A percentile compares a stretch with the other conserved stretches of the same genome.
These are phyloP conservation scores for Aphrocallistes beatrix DNA, from an alignment of 37 sponge, comb jelly and placozoan species.

Conservation along the genomic window DNA sequence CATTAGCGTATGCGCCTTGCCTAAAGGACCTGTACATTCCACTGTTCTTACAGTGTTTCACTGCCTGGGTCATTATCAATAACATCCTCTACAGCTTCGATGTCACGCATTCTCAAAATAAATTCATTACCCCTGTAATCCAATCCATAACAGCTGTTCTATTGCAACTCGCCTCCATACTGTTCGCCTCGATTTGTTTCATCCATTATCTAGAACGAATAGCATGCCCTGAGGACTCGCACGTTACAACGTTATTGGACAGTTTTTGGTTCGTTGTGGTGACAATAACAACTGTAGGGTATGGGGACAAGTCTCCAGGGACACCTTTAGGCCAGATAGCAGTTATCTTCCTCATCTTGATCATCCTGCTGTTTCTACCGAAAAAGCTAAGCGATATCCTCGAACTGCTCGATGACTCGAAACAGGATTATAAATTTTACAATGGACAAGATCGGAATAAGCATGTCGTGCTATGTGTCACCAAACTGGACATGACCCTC, in stretches of 20 bases:
- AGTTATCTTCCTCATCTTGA: slow-evolving; percentile 35
- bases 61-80: slow-evolving; percentile 27
- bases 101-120: neutral
- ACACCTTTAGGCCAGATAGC: slow-evolving; percentile 40
- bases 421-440: slow-evolving; percentile 9
- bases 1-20: slow-evolving; percentile 20
- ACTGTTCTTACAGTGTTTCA: slow-evolving; percentile 53
- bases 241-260: slow-evolving; percentile 23
- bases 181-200: slow-evolving; percentile 26
- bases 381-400: neutral
- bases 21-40: slow-evolving; percentile 49
- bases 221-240: neutral
- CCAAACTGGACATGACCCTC: neutral
- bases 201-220: slow-evolving; percentile 51
- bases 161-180: neutral
- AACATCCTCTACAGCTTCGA: slow-evolving; percentile 21
- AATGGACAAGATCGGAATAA: neutral
- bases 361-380: slow-evolving; percentile 11
- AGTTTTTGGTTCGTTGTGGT: slow-evolving; percentile 53
- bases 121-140: neutral
- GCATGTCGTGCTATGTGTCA: neutral
- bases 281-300: slow-evolving; percentile 61
- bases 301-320: slow-evolving; percentile 40
- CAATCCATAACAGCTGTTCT: neutral
- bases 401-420: neutral